Evolutionary conservation across 2,113 vertebrate genomes (phyloP).

Genomic region (Diadophis punctatus): DNA sequence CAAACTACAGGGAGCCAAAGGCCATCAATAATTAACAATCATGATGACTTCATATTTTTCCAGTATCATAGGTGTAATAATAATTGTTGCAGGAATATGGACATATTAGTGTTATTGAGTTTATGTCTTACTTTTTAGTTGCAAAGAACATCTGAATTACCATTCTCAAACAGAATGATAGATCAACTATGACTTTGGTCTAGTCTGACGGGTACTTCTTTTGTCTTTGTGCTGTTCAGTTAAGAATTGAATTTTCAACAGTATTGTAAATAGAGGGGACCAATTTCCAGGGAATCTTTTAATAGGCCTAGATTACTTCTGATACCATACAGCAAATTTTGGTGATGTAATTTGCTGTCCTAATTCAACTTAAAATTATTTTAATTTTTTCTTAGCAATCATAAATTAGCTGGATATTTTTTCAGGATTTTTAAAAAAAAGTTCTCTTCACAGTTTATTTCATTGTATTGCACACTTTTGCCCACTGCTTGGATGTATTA

Average conservation of each 20-base stretch:
- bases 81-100: constrained; percentile 14
- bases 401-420: background rate
- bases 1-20: background rate
- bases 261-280: background rate
- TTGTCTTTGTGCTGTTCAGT: background rate
- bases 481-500: background rate
- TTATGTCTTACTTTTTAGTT: background rate
- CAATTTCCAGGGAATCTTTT: background rate
- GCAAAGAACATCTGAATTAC: background rate
- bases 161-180: background rate
- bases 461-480: background rate
- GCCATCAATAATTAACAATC: background rate
- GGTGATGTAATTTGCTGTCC: background rate
- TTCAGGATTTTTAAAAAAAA: background rate
- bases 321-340: background rate
- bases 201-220: background rate
- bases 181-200: background rate
- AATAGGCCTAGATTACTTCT: background rate
- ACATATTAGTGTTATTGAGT: background rate
- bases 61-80: background rate
- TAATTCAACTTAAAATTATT: background rate
- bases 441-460: background rate
- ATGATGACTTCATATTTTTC: background rate
- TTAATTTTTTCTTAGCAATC: background rate
- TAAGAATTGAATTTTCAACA: background rate